A percentile compares a stretch with the other conserved stretches of the same genome.
Conservation (phyloP, 2,797 vertebrate genomes). For the Poeciliopsis presidionis region DNA sequence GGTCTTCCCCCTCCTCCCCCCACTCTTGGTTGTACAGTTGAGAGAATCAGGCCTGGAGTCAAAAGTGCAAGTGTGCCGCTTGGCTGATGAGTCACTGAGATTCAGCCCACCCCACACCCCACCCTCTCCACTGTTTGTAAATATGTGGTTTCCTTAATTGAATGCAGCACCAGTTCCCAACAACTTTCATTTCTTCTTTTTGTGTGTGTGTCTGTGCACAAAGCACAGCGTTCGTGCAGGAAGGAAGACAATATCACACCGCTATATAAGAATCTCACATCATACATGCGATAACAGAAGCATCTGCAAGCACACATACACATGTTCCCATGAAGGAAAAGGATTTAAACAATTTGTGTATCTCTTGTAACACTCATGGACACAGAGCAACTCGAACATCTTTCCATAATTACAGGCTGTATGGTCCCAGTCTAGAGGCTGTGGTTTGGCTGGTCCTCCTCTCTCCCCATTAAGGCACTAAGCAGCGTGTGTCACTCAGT, state of each 20-base stretch:
- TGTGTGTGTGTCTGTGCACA: constrained; percentile 12
- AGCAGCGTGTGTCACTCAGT: constrained; percentile 77
- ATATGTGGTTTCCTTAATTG: constrained; percentile 82
- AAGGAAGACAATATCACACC: constrained; percentile 41
- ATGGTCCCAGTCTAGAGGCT: constrained; percentile 73
- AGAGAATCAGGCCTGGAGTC: constrained; percentile 69
- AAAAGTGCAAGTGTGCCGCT: constrained; percentile 80
- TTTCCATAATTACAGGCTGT: constrained; percentile 76
- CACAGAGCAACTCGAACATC: constrained; percentile 61
- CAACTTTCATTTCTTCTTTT: constrained; percentile 73
- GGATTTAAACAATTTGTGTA: constrained; percentile 19
- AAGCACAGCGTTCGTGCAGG: constrained; percentile 55
- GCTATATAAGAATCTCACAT: constrained; percentile 34
- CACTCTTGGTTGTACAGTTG: constrained; percentile 39
- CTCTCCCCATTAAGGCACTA: constrained; percentile 77
- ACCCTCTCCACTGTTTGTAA: constrained; percentile 73
- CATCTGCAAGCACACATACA: constrained; percentile 11
- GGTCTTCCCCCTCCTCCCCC: constrained; percentile 32
- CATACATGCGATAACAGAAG: constrained; percentile 18
- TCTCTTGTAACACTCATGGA: constrained; percentile 29
- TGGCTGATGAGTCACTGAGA: constrained; percentile 77
- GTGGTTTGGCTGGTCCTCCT: constrained; percentile 78
- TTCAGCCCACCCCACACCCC: constrained; percentile 59
- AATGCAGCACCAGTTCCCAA: constrained; percentile 76
- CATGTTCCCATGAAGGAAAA: constrained; percentile 31